phyloP scores from a whole-genome alignment of 2,797 vertebrate species.

The Pelobates cultripes region DNA sequence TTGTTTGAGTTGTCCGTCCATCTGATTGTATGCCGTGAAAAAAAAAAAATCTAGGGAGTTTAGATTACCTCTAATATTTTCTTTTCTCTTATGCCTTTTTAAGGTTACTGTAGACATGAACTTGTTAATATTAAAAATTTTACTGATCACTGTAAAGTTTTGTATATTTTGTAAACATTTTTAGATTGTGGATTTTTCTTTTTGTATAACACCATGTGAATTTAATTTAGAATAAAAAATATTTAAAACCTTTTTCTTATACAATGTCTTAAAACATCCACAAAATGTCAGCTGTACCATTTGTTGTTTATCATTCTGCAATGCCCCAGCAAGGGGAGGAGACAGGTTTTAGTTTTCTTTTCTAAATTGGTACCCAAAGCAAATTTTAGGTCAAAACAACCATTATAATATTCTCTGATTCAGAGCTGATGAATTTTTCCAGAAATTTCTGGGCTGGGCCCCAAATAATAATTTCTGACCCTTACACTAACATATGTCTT shows the following conservation, averaged over 20 bases:
- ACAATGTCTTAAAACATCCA: neutral
- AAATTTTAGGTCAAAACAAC: too few relatives aligned
- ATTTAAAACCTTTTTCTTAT: neutral
- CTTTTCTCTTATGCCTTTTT: constrained; percentile 59
- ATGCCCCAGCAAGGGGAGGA: too few relatives aligned
- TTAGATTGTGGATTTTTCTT: constrained; percentile 74
- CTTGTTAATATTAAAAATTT: constrained; percentile 79
- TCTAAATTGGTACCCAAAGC: too few relatives aligned
- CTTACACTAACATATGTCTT: too few relatives aligned
- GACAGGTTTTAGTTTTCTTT: too few relatives aligned
- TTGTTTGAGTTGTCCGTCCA: constrained; percentile 8
- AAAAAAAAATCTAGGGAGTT: constrained; percentile 36
- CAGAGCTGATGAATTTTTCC: too few relatives aligned
- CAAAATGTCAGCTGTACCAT: neutral
- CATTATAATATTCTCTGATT: too few relatives aligned
- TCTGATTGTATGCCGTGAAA: constrained; percentile 46
- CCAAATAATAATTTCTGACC: too few relatives aligned
- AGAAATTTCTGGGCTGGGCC: too few relatives aligned
- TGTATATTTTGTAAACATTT: constrained; percentile 82
- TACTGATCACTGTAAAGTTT: constrained; percentile 84
- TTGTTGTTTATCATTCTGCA: too few relatives aligned
- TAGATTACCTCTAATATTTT: constrained; percentile 50
- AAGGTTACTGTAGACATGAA: constrained; percentile 77
- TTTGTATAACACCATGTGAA: constrained; percentile 80
- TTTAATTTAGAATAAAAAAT: constrained; percentile 86